Base-by-base conservation (phyloP, 2,888 invertebrate species). In the Shargacucullia verbasci region DNA sequence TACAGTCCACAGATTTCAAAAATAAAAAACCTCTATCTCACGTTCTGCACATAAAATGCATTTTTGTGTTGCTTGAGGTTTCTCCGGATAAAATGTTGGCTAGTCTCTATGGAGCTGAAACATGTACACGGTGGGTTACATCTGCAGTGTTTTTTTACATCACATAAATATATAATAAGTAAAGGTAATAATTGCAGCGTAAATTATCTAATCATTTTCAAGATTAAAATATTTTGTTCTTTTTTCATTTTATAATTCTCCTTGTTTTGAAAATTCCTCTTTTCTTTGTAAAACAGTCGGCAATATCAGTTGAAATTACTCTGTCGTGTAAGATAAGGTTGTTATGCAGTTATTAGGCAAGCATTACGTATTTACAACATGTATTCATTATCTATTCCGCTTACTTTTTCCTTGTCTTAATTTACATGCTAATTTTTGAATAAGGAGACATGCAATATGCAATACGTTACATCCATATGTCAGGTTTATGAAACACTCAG, bases 41-140 rank as follows among this genome's bases (percentile, higher is more conserved):
- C 59, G 67, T 70, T 52, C 14, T 65, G 62, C 49, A 62, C 54
- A 68, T 65, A 66, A 73, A 73, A 71, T 66, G 63, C 12, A 46
- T 52, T 64, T 56, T 59, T 54, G 46, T 31, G 46, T 31, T 65
- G 56, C 60, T 55, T 56, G 57, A 55, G 54, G 52, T 63, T 69
- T 57, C 50, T 43, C 14, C 14, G 15, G 44, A 49, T 65, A 55
- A 62, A 61, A 54, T 54, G 31, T 29, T 41, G 27, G 38, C 40
- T 15, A 43, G 40, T 43, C 35, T 46, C 11, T 35, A 25, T 29
- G 5, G 35, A 33, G n/a, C 41, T 46, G 31, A 25, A 34, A 40
- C 33, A 67, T 46, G 67, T 53, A 10, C 34, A 14, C 31, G 9
- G 29, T 50, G 33, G 33, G 59, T 59, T 63, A 20, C 31, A 39